phyloP scores from a whole-genome alignment of 2,113 vertebrate species.

The Phalacrocorax brasilianus region DNA sequence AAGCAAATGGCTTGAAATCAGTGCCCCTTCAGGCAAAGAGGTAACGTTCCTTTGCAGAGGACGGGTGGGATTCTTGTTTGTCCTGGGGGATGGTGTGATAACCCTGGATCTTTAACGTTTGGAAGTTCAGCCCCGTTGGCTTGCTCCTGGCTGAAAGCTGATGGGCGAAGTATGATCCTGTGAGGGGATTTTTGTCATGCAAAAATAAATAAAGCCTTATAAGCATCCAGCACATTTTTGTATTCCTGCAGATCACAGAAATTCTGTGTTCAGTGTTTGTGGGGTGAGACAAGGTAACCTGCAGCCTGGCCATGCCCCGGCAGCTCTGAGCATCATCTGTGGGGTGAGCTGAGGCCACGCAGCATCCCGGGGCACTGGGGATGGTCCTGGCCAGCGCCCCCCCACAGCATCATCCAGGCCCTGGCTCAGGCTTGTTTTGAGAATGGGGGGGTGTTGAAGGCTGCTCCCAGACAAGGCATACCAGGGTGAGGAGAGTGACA shows the following conservation, averaged over 20 bases:
- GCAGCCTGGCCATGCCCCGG: fast-evolving
- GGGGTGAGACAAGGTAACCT: background rate
- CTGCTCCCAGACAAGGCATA: background rate
- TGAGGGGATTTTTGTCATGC: background rate
- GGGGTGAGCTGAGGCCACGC: background rate
- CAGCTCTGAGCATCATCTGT: fast-evolving
- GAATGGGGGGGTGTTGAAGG: background rate
- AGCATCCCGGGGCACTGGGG: fast-evolving
- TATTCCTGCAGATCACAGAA: background rate
- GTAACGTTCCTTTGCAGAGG: background rate
- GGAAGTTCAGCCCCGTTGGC: background rate
- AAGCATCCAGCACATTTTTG: background rate
- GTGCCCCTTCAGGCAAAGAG: background rate
- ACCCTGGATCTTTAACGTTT: background rate
- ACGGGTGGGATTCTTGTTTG: background rate
- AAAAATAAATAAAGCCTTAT: background rate
- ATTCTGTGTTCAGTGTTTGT: background rate
- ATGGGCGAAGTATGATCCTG: background rate
- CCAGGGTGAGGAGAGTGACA: background rate
- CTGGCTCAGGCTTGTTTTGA: background rate
- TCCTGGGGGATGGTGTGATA: background rate
- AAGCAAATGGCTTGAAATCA: background rate
- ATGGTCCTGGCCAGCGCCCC: fast-evolving
- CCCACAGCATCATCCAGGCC: background rate
- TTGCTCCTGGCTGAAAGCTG: background rate